Evolutionary conservation across 2,888 invertebrate genomes (phyloP), one percentile per base, ranked within the genome.

Genomic region (Dugesia japonica): DNA sequence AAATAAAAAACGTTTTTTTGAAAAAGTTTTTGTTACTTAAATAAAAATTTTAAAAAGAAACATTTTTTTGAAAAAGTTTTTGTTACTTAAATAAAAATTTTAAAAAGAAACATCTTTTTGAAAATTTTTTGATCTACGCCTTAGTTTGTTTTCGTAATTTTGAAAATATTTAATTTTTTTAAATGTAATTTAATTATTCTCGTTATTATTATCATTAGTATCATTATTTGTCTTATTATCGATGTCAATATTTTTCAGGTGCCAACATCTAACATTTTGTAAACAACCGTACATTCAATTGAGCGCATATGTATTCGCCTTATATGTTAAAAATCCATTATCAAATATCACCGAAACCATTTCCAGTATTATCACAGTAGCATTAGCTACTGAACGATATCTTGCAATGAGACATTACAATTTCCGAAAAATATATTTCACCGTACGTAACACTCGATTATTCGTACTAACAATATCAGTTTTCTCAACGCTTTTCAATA

Each of bases 301-400:
- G 1, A 56, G 56, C 17, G 56, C 56, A 56, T 56, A 56, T 56
- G 56, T 56, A 13, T 56, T 56, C 56, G 56, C 74, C 17, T 26
- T 73, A 26, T 73, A 73, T n/a, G 74, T 73, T 1, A 38, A 73
- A 33, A 38, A 17, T 31, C 76, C 76, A 28, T 26, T 76, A n/a
- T 31, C 72, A 56, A 76, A 76, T 71, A 76, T 76, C 20, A 76
- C 76, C 73, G 76, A 76, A 33, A 76, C 42, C 27, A 76, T 76
- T 20, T 71, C 71, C 27, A 71, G 42, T 17, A 71, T 56, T 26
- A 27, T 76, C 13, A 76, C 72, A 1, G 76, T 76, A n/a, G 28
- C 72, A 26, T 71, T 76, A 1, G 76, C 76, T 27, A 56, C 71
- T 13, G 76, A 76, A 26, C 76, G 76, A 56, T 76, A 76, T 33